Percentiles rank a stretch among this genome's conserved stretches.
Conservation (phyloP, 2,113 vertebrate genomes). For the Paracanthobrama guichenoti region DNA sequence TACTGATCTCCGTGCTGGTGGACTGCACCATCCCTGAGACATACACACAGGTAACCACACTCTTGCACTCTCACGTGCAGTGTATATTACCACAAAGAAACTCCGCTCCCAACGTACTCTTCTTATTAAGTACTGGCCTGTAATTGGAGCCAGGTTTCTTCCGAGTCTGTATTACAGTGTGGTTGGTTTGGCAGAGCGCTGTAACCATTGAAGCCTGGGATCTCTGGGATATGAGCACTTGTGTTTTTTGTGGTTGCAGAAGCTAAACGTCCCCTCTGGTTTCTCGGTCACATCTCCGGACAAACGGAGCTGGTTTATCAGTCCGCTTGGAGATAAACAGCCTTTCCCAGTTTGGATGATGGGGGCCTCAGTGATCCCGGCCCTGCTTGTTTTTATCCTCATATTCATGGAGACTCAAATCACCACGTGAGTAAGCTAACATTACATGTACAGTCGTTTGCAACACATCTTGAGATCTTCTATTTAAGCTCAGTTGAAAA, state of each 20-base stretch:
- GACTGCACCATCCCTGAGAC: slow-evolving; percentile 90
- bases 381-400: slow-evolving; percentile 95
- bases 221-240: slow-evolving; percentile 33
- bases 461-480: neutral
- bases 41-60: slow-evolving; percentile 86
- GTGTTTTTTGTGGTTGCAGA: slow-evolving; percentile 74
- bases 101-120: slow-evolving; percentile 29
- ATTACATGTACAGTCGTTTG: neutral
- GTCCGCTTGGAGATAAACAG: slow-evolving; percentile 88
- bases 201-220: slow-evolving; percentile 37
- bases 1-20: slow-evolving; percentile 90
- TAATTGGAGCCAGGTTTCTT: slow-evolving; percentile 55
- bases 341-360: slow-evolving; percentile 97
- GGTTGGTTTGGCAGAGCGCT: slow-evolving; percentile 46
- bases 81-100: slow-evolving; percentile 11
- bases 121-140: slow-evolving; percentile 52
- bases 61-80: neutral
- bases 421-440: slow-evolving; percentile 84
- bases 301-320: slow-evolving; percentile 95
- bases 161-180: slow-evolving; percentile 49
- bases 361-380: slow-evolving; percentile 91
- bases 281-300: slow-evolving; percentile 93
- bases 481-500: neutral
- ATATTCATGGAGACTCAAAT: slow-evolving; percentile 99
- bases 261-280: slow-evolving; percentile 92